Base-by-base conservation (phyloP, 2,113 vertebrate species). In the Orycteropus afer region DNA sequence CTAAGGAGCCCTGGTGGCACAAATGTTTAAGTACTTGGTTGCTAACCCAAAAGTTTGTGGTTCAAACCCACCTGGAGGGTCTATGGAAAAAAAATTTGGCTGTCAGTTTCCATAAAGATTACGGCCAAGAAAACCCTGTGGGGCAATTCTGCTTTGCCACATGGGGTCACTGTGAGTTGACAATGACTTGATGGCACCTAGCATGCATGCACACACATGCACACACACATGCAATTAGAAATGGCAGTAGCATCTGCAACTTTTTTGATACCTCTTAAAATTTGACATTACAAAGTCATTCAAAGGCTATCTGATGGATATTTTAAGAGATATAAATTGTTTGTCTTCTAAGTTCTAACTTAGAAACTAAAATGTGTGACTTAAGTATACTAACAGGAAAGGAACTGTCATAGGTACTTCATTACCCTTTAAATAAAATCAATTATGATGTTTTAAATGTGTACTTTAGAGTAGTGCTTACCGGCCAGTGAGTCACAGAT, bases 321-420 rank as follows among this genome's bases (percentile, higher is more conserved):
- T 49, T 94, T 89, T 90, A 91, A 61, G 37, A 86, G 29, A 76
- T 82, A 55, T 8, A 7, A 49, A 86, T 27, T 81, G 18, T 86
- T 82, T 86, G 45, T 89, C 57, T 76, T 89, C 29, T 42, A 1
- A 27, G 3, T 82, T 86, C 59, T 55, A 67, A 69, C 29, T 91
- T 79, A 67, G 78, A 95, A 74, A 47, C 53, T 57, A 55, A 73
- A 93, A 61, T 23, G 32, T 83, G 47, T 93, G 83, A 49, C 34
- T 93, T 80, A 78, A 95, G 9, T 25, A 78, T 57, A 65, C 45
- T 90, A 65, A 82, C 37, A 79, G 71, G 63, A 93, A 89, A 87
- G 80, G 71, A 73, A 84, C 27, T 84, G 73, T 55, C 53, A 20
- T 18, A 55, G 20, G 42, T 80, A 57, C 49, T 17, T 73, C 9